Base-by-base conservation (phyloP, 2,797 vertebrate species). In the Lutjanus argentimaculatus region DNA sequence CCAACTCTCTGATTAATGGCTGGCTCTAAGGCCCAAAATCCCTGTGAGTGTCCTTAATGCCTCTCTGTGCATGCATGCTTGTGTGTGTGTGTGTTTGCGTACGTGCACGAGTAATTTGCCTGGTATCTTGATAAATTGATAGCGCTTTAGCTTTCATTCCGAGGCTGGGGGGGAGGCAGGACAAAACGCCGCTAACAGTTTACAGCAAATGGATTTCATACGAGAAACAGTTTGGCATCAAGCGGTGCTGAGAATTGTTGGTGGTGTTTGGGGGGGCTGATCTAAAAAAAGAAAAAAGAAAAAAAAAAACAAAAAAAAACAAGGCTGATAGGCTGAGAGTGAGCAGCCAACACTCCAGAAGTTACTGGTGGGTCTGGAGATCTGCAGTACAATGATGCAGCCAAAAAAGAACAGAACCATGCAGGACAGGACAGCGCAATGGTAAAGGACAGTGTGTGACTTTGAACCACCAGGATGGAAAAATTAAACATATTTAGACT, bases 111-210 rank as follows among this genome's bases (percentile, higher is more conserved):
- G 64, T 70, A 72, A 81, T 91, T 87, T 86, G 79, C 85, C 80
- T 79, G 82, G 75, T 87, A 36, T 83, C 77, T 91, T 95, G 92
- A 95, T 95, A 91, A 93, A 94, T 93, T 93, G 91, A 93, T 92
- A 85, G 84, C 45, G 77, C 82, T 93, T 94, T 84, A 73, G 83
- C 86, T 85, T 93, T 94, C 90, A 83, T 91, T 94, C 88, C 84
- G 84, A 67, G 88, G 66, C 81, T 72, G 45, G 73, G 56, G 56
- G 75, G 51, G 62, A 25, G 15, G 13, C 2, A 6, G 43, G 46
- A 88, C 83, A 89, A 93, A 93, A 88, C 68, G 83, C 79, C 45
- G 77, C 86, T 91, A 89, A 89, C 86, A 80, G 79, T 92, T 94
- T 75, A 78, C 79, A 85, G 76, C 85, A 92, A 95, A 94, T 94